Conservation (phyloP, 2,113 vertebrate species). For the Tetrax tetrax region DNA sequence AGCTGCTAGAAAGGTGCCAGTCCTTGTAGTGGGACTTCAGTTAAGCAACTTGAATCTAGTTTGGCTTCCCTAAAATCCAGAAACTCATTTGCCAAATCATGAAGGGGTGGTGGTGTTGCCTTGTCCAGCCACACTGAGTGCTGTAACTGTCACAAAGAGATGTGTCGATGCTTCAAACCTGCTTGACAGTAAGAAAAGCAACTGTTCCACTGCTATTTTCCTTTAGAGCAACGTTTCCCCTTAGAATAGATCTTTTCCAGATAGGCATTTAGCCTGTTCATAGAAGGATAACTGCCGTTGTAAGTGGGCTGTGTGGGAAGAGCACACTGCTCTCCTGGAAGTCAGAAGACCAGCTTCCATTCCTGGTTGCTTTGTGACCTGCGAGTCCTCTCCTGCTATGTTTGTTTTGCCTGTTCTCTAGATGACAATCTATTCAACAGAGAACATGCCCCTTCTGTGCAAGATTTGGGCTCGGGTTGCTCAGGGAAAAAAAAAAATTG, state of each 20-base stretch:
- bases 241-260: background rate
- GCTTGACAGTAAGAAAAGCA: background rate
- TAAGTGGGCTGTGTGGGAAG: background rate
- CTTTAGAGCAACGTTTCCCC: background rate
- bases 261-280: rapidly evolving
- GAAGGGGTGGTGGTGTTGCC: background rate
- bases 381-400: rapidly evolving
- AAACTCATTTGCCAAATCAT: background rate
- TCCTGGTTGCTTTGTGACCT: background rate
- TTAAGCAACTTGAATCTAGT: background rate
- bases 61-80: background rate
- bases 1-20: background rate
- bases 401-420: background rate
- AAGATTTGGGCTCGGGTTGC: background rate
- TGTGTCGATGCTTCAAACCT: background rate
- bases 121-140: background rate
- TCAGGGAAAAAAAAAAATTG: background rate
- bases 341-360: background rate
- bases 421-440: rapidly evolving
- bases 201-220: rapidly evolving
- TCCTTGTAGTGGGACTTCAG: background rate
- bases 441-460: background rate
- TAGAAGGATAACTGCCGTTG: rapidly evolving
- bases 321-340: background rate
- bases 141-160: background rate